These are phyloP conservation scores for Microplitis mediator DNA, from an alignment of 1,140 invertebrate species.

Conservation along the genomic window DNA sequence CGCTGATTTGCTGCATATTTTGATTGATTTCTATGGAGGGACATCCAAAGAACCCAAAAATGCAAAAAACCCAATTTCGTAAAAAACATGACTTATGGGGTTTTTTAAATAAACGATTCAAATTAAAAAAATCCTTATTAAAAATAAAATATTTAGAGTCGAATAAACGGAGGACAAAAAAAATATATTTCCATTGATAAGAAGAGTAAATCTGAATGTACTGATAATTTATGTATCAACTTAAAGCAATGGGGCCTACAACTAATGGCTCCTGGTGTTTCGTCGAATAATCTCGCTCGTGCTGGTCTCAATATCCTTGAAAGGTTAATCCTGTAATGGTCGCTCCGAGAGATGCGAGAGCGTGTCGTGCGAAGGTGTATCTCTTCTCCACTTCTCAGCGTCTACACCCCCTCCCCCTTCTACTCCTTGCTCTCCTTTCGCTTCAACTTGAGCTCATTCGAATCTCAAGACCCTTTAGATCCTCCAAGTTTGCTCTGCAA, in stretches of 20 bases:
- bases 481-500: slow-evolving; percentile 20
- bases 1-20: too few species aligned
- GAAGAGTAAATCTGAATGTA: slow-evolving; percentile 21
- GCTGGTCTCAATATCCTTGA: slow-evolving; percentile 37
- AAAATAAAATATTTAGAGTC: too few species aligned
- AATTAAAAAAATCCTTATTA: too few species aligned
- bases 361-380: slow-evolving; percentile 53
- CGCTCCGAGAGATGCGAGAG: slow-evolving; percentile 37
- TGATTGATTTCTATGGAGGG: too few species aligned
- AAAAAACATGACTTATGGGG: too few species aligned
- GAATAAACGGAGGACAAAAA: too few species aligned
- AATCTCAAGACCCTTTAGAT: neutral
- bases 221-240: slow-evolving; percentile 30
- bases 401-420: neutral
- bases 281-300: slow-evolving; percentile 16
- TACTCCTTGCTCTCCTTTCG: neutral
- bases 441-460: neutral
- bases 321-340: slow-evolving; percentile 53
- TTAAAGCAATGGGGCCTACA: slow-evolving; percentile 6
- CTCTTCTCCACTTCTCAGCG: neutral
- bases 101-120: too few species aligned
- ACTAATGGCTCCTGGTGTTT: slow-evolving; percentile 24
- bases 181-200: neutral
- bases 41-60: too few species aligned
- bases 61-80: too few species aligned